These are phyloP conservation scores for Lagopus leucura DNA, from an alignment of 2,113 vertebrate genomes.

Conservation along the genomic window DNA sequence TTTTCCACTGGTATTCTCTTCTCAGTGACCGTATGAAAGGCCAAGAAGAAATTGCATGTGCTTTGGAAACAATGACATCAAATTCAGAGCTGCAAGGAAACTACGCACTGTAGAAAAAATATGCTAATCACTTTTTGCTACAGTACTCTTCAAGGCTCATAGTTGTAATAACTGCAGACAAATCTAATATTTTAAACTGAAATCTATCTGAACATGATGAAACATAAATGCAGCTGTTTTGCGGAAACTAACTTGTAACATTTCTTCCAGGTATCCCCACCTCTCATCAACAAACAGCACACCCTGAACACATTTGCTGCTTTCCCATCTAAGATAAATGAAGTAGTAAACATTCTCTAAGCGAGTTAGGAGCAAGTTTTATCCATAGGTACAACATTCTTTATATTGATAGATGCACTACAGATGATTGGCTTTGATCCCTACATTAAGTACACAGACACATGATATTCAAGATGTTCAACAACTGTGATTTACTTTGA, in stretches of 20 bases:
- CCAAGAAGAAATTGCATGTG: background rate
- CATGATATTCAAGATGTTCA: background rate
- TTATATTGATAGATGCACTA: background rate
- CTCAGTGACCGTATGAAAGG: background rate
- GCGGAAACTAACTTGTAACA: background rate
- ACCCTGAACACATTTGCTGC: background rate
- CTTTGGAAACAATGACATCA: background rate
- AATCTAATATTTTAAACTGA: background rate
- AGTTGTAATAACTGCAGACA: background rate
- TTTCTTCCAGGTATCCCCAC: background rate
- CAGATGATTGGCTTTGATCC: slow-evolving; percentile 6
- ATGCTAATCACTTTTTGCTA: background rate
- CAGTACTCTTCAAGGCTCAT: background rate
- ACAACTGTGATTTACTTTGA: slow-evolving; percentile 5
- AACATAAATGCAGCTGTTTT: background rate
- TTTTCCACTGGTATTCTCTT: background rate
- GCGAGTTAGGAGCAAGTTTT: background rate
- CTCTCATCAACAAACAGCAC: background rate
- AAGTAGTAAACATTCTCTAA: background rate
- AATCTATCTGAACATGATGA: background rate
- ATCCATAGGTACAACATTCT: background rate
- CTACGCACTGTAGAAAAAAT: background rate
- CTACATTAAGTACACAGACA: background rate
- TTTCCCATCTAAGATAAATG: background rate
- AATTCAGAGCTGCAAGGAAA: background rate